Evolutionary conservation across 2,797 vertebrate genomes (phyloP).

Genomic region (Intellagama lesueurii): DNA sequence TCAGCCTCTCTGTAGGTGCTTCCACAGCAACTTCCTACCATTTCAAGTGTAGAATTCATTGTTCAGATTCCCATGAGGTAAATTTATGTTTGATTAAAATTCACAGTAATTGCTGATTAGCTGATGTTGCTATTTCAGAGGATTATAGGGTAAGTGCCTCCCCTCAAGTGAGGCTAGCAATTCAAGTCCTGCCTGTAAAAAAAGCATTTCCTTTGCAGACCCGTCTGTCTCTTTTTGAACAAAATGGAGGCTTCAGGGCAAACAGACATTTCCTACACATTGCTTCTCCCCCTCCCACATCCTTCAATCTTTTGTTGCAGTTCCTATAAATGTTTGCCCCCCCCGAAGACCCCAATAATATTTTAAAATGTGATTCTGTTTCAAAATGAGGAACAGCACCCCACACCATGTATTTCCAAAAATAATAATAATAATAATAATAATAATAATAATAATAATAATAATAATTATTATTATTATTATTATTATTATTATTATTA

Average conservation of each 20-base stretch:
- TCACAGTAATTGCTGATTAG: neutral
- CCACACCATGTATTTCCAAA: no score
- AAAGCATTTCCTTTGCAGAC: neutral
- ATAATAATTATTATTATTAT: no score
- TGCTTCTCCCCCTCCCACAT: neutral
- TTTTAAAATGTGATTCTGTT: no score
- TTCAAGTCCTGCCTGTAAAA: neutral
- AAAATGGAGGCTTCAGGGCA: neutral
- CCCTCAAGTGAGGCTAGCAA: neutral
- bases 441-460: no score
- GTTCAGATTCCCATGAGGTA: neutral
- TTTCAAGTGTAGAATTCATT: neutral
- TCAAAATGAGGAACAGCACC: no score
- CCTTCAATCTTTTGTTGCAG: neutral
- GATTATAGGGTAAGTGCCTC: neutral
- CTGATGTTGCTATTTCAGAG: neutral
- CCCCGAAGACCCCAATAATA: no score
- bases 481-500: no score
- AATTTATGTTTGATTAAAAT: neutral
- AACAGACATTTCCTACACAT: neutral
- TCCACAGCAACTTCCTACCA: neutral
- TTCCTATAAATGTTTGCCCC: neutral
- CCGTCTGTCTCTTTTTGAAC: neutral
- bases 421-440: no score
- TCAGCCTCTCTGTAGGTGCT: neutral